A percentile compares a stretch with the other conserved stretches of the same genome.
phyloP scores from a whole-genome alignment of 92 coral and sea anemone species.

The Scolanthus callimorphus region DNA sequence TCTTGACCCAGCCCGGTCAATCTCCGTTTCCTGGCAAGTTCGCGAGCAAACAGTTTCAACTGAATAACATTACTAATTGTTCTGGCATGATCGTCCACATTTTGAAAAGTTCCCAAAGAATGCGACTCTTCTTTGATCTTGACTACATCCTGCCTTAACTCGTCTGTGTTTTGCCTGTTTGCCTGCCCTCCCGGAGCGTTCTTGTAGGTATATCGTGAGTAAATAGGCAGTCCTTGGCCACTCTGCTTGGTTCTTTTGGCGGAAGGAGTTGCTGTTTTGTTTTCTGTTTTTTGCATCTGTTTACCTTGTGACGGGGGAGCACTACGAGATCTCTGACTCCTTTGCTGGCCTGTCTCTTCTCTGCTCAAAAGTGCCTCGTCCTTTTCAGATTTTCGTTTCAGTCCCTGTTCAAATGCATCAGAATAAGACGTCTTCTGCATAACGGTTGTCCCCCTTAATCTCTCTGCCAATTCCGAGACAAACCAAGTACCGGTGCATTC shows the following conservation, averaged over 20 bases:
- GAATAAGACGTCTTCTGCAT: neutral
- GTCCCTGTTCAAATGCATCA: neutral
- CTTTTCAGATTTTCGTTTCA: neutral
- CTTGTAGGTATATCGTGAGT: neutral
- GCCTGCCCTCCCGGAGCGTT: neutral
- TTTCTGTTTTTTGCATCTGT: neutral
- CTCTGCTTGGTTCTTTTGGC: no score
- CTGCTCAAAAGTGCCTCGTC: neutral
- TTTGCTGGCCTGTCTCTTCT: neutral
- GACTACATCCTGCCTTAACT: neutral
- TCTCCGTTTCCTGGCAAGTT: neutral
- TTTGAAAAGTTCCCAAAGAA: no score
- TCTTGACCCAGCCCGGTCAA: neutral
- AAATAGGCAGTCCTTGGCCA: no score
- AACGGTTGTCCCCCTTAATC: slow-evolving; percentile 33
- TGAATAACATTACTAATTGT: neutral
- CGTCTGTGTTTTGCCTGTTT: neutral
- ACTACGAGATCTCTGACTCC: neutral
- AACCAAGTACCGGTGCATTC: neutral
- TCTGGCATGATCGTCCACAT: neutral
- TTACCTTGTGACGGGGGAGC: neutral
- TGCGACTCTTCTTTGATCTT: no score
- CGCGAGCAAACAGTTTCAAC: neutral
- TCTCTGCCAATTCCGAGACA: slow-evolving; percentile 8
- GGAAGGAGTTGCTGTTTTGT: no score